These are phyloP conservation scores for Cichlasoma orientale DNA, from an alignment of 2,797 vertebrate species.

Conservation along the genomic window DNA sequence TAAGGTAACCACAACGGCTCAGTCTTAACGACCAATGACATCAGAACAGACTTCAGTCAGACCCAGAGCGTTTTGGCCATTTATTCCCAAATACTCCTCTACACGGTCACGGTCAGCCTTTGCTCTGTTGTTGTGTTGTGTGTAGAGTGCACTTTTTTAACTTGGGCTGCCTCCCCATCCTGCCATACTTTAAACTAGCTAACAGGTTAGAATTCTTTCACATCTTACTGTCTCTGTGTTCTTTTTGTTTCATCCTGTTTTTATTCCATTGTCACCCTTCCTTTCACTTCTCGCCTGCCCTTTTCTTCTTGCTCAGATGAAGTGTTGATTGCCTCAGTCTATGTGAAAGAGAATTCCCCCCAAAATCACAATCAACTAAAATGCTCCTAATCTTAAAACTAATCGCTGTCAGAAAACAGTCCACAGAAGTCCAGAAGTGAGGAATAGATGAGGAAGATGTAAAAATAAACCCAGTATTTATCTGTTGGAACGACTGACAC, in stretches of 20 bases:
- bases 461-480: not conserved
- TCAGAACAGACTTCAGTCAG: constrained; percentile 44
- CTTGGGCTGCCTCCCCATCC: constrained; percentile 75
- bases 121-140: constrained; percentile 70
- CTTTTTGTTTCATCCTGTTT: not conserved
- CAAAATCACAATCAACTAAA: not conserved
- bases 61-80: constrained; percentile 5
- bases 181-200: constrained; percentile 30
- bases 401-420: not conserved
- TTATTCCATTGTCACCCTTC: not conserved
- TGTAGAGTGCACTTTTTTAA: constrained; percentile 53
- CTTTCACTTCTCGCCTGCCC: not conserved
- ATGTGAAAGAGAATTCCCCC: not conserved
- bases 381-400: not conserved
- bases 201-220: not conserved
- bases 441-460: not conserved
- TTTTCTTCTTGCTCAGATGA: not conserved
- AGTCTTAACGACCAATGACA: constrained; percentile 27
- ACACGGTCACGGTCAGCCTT: constrained; percentile 63
- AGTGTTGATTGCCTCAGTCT: not conserved
- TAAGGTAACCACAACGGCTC: not conserved
- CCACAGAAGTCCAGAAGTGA: not conserved
- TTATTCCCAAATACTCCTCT: constrained; percentile 21
- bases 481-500: not conserved
- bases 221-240: not conserved